These are phyloP conservation scores for Odontomyia ornata DNA, from an alignment of 2,888 invertebrate species.

Conservation along the genomic window DNA sequence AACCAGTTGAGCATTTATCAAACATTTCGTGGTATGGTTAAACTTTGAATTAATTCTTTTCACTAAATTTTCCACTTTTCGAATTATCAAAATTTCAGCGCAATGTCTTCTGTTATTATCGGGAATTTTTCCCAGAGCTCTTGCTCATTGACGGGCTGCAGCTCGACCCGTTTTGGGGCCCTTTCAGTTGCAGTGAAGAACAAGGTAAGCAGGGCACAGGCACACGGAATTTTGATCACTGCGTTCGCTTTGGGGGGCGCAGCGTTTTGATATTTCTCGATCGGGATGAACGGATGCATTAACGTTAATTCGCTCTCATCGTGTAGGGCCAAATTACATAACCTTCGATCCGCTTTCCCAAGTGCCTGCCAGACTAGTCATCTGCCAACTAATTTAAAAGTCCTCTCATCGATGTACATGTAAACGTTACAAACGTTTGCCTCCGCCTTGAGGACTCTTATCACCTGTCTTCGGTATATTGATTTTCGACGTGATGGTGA, in stretches of 20 bases:
- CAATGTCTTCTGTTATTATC: too few relatives aligned
- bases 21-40: too few relatives aligned
- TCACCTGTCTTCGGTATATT: neutral
- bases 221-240: neutral
- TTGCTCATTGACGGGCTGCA: too few relatives aligned
- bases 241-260: neutral
- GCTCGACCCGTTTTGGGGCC: too few relatives aligned
- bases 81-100: too few relatives aligned
- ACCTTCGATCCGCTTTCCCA: slow-evolving; percentile 10
- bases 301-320: neutral
- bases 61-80: too few relatives aligned
- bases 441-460: neutral
- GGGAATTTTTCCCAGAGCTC: too few relatives aligned
- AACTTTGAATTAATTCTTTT: too few relatives aligned
- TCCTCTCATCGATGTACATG: neutral
- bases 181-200: too few relatives aligned
- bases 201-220: neutral
- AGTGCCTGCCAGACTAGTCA: neutral
- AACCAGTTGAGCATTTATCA: too few relatives aligned
- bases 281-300: slow-evolving; percentile 22
- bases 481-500: neutral
- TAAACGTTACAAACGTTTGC: neutral
- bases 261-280: slow-evolving; percentile 18
- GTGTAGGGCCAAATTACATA: neutral
- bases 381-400: slow-evolving; percentile 26